Conservation (phyloP, 2,797 vertebrate genomes). For the Coranthus polyacanthus region DNA sequence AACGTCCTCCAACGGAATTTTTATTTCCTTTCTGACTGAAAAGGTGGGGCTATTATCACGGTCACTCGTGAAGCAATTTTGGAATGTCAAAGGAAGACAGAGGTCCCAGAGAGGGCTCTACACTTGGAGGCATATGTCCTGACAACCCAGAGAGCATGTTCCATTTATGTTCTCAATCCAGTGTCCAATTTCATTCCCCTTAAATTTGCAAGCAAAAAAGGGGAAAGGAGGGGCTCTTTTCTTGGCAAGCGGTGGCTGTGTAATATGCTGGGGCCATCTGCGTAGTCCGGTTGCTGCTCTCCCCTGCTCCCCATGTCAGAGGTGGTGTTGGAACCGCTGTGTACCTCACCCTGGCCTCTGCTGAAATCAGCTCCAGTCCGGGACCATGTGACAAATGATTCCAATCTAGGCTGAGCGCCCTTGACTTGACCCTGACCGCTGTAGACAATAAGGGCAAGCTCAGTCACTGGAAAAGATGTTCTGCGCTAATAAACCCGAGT, state of each 20-base stretch:
- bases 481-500: constrained; percentile 98
- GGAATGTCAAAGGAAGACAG: constrained; percentile 84
- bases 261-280: constrained; percentile 91
- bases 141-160: constrained; percentile 86
- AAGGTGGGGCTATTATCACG: constrained; percentile 91
- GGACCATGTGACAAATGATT: constrained; percentile 99
- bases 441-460: constrained; percentile 97
- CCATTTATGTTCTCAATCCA: constrained; percentile 71
- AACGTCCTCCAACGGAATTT: constrained; percentile 84
- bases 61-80: constrained; percentile 89
- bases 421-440: constrained; percentile 99
- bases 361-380: constrained; percentile 95
- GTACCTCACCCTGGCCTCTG: constrained; percentile 88
- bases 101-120: constrained; percentile 85
- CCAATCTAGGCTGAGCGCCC: constrained; percentile 98
- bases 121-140: constrained; percentile 88
- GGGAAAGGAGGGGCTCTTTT: constrained; percentile 77
- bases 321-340: constrained; percentile 87
- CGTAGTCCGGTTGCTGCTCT: constrained; percentile 85
- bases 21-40: constrained; percentile 85
- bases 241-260: constrained; percentile 84
- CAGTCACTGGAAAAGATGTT: constrained; percentile 99
- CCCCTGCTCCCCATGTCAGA: constrained; percentile 91
- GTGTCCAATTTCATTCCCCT: constrained; percentile 60
- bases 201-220: constrained; percentile 83